These are phyloP conservation scores for Argopecten irradians DNA, from an alignment of 1,140 invertebrate species.

Conservation along the genomic window DNA sequence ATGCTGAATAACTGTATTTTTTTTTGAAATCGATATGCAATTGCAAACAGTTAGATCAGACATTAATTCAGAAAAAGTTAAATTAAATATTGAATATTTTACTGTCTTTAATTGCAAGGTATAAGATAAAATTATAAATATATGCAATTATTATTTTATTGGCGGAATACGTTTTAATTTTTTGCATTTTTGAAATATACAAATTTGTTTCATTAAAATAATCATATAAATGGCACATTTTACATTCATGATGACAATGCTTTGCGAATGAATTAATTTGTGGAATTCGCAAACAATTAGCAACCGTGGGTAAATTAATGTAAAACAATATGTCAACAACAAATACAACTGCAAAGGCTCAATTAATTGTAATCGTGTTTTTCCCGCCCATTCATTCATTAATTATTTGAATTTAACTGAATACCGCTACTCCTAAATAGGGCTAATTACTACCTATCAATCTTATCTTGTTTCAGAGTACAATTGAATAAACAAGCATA, in stretches of 20 bases:
- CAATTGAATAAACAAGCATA: neutral
- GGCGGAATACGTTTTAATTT: no score
- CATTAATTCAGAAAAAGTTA: neutral
- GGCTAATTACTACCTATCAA: conserved; percentile 18
- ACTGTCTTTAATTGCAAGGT: no score
- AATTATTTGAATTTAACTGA: neutral
- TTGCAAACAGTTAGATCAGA: no score
- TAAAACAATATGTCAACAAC: conserved; percentile 23
- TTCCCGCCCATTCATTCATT: conserved; percentile 13
- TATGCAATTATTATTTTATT: no score
- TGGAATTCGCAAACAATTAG: neutral
- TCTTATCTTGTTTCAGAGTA: neutral
- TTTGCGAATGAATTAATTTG: conserved; percentile 1
- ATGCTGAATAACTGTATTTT: no score
- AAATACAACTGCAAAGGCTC: neutral
- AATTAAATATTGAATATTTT: no score
- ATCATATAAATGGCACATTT: neutral
- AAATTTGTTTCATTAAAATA: no score
- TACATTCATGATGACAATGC: neutral
- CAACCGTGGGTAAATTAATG: neutral
- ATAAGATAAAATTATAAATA: no score
- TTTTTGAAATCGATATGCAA: no score
- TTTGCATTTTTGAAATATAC: no score
- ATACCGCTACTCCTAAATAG: neutral
- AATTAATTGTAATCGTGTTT: neutral